Evolutionary conservation across 2,113 vertebrate species (phyloP), one percentile per base, ranked within the genome.

Genomic region (Etheostoma spectabile): DNA sequence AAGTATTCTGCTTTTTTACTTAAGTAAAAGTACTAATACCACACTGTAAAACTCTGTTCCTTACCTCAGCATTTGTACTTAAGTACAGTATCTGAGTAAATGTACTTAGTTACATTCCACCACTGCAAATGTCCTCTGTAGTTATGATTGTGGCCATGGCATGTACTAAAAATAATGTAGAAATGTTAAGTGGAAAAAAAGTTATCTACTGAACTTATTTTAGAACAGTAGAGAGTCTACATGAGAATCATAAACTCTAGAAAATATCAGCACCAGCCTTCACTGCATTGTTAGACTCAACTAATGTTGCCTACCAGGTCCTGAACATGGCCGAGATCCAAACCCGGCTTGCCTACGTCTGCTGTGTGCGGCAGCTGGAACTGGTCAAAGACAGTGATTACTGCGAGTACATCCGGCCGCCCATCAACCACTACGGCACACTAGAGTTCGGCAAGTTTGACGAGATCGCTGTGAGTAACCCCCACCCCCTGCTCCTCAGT

Each of bases 281-380:
- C 45, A 48, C 13, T 57, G 18, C 49, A 8, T 8, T 11, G 5
- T 11, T 24, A 6, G 35, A 24, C 22, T 66, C 18, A 13, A 30
- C 30, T 19, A 0, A 21, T 22, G 27, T 30, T 48, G n/a, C 22
- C 57, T 7, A 21, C 27, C 86, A 99, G 97, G 98, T 99, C 84
- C 84, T 98, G 92, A 97, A 98, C 92, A 98, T 99, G 98, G 98
- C 97, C 0, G 98, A 99, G 95, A 99, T 99, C 92, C 97, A 99
- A 88, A 97, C 97, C 0, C 95, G 97, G 0, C 95, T 99, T 1
- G 97, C 98, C 0, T 99, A 98, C 0, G 97, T 99, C 66, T 98
- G 98, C 95, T 98, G 97, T 0, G 97, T 98, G 73, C 93, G 96
- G 84, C 98, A 99, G 93, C 94, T 99, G 84, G 97, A 98, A 85